Evolutionary conservation across 2,888 invertebrate genomes (phyloP), one percentile per base, ranked within the genome.

Genomic region (Macrostomum cliftonense): DNA sequence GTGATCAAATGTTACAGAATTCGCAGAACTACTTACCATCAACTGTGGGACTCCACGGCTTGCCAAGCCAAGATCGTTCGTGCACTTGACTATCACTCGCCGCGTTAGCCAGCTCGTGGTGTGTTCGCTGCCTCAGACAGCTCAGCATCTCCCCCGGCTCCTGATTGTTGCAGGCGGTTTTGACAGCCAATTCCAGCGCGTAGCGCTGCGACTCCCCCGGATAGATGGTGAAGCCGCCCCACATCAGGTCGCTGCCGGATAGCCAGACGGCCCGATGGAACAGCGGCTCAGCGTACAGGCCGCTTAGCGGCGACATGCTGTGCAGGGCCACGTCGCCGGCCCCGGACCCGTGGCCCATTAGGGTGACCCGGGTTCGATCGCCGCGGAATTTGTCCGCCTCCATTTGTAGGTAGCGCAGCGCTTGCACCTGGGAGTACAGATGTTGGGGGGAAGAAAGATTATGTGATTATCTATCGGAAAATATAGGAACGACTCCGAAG

Each of bases 271-370:
- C 72, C 43, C 68, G 62, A 45, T 67, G 60, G 55, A 73, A 73
- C 20, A 72, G 58, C 14, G 39, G 37, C 20, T 17, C 45, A 37
- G 13, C 37, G 46, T 53, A 42, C 11, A 54, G 47, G 21, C 48
- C 12, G 28, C 7, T 21, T 4, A 37, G 40, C 38, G 68, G 68
- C 0, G 71, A 68, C 37, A 73, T 56, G 56, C 72, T 63, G 52
- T 73, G 72, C 36, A 72, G 61, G 1, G 71, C 72, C 2, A 71
- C 71, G 52, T 68, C 66, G 5, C 69, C 71, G 4, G 70, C 74
- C 1, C 74, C 74, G 37, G 82, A 79, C 21, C 81, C 81, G 67
- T 86, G 82, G 1, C 88, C 88, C 59, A 83, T 74, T 1, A 87
- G 65, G 0, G 85, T 85, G n/a, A 86, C 76, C 16, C 28, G 28